phyloP scores from a whole-genome alignment of 2,797 vertebrate species.

The Xiphorhynchus erythropygius region DNA sequence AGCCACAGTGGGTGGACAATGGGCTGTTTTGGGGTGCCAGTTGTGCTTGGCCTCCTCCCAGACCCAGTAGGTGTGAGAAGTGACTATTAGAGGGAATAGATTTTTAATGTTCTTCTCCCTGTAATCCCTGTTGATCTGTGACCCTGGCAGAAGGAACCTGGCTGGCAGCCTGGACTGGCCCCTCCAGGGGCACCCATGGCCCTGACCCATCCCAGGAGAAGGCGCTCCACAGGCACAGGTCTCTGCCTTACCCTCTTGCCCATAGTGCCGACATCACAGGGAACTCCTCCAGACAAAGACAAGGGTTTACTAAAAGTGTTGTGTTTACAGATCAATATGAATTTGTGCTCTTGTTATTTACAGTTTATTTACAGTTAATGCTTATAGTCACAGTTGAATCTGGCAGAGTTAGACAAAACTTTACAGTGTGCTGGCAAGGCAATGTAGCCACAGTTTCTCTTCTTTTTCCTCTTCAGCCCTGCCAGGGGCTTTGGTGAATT shows the following conservation, averaged over 20 bases:
- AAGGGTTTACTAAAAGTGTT: neutral
- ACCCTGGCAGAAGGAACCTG: neutral
- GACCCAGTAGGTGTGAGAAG: rapidly evolving
- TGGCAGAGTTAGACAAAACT: neutral
- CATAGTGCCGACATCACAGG: rapidly evolving
- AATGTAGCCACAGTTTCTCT: neutral
- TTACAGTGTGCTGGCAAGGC: neutral
- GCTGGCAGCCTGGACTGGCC: rapidly evolving
- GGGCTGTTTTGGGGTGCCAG: neutral
- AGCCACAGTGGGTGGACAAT: rapidly evolving
- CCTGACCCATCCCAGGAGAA: neutral
- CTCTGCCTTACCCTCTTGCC: rapidly evolving
- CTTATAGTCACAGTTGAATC: neutral
- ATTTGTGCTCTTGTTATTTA: neutral
- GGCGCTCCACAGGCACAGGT: rapidly evolving
- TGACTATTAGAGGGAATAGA: rapidly evolving
- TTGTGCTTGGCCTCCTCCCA: neutral
- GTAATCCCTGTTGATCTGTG: rapidly evolving
- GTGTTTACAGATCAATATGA: neutral
- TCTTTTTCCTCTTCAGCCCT: neutral
- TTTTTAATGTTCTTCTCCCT: neutral
- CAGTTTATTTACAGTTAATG: neutral
- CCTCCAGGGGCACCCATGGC: rapidly evolving
- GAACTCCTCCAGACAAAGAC: neutral
- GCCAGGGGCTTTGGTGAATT: neutral